These are phyloP conservation scores for Resseliella maxima DNA, from an alignment of 2,888 invertebrate species.

Conservation along the genomic window DNA sequence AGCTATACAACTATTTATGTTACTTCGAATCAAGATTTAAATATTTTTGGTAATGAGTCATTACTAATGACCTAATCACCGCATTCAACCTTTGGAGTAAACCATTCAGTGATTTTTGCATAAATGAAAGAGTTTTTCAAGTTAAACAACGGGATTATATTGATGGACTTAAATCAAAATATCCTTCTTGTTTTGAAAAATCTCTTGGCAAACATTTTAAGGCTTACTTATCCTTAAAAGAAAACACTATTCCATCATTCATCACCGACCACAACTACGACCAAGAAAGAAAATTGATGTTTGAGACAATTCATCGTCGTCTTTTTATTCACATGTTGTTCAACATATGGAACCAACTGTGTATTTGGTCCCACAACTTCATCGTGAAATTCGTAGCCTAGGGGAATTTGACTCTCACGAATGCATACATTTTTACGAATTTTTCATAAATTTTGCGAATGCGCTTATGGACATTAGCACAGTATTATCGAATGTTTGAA, in stretches of 20 bases:
- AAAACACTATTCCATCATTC: constrained; percentile 59
- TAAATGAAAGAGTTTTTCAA: background rate
- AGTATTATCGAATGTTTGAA: no score
- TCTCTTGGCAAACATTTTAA: constrained; percentile 57
- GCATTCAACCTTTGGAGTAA: constrained; percentile 58
- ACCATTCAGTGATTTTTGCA: constrained; percentile 58
- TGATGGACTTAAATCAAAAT: constrained; percentile 53
- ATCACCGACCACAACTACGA: constrained; percentile 59
- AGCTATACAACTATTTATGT: background rate
- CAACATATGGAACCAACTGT: no score
- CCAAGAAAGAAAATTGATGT: no score
- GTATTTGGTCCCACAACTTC: no score
- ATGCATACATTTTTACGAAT: no score
- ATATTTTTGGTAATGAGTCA: constrained; percentile 56
- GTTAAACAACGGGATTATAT: background rate
- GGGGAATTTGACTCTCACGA: no score
- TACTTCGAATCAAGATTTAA: constrained; percentile 5
- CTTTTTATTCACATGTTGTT: no score
- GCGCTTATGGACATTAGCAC: no score
- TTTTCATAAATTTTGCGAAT: no score
- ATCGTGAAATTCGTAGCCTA: no score
- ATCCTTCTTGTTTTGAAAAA: constrained; percentile 58
- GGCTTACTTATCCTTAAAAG: constrained; percentile 59
- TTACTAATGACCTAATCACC: constrained; percentile 58
- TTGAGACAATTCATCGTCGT: no score